phyloP scores from a whole-genome alignment of 2,888 invertebrate species.

The Meta bourneti region DNA sequence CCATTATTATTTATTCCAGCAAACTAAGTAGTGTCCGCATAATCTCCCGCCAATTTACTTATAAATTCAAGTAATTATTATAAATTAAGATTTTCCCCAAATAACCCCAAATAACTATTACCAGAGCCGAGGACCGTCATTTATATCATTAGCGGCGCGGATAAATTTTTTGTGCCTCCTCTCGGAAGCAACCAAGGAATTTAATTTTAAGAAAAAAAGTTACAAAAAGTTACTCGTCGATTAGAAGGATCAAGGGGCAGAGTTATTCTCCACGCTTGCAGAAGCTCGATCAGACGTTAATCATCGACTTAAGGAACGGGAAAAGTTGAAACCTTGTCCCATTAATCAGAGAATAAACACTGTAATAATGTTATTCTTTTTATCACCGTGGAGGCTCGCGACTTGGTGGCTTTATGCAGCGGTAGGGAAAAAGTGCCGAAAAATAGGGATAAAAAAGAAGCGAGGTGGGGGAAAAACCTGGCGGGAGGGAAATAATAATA shows the following conservation, averaged over 20 bases:
- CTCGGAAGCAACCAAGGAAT: background rate
- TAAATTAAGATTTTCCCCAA: background rate
- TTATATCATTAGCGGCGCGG: background rate
- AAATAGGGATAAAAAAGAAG: constrained; percentile 7
- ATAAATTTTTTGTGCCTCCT: background rate
- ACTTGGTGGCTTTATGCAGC: constrained; percentile 23
- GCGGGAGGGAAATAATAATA: background rate
- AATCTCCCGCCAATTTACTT: background rate
- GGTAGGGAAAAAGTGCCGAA: background rate
- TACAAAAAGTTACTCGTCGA: background rate
- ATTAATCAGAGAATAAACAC: constrained; percentile 66
- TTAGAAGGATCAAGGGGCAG: constrained; percentile 1
- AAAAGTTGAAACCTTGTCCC: constrained; percentile 53
- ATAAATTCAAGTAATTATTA: background rate
- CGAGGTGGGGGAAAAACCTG: background rate
- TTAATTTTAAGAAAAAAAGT: constrained; percentile 13
- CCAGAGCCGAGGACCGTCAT: background rate
- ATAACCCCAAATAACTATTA: background rate
- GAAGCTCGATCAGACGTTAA: constrained; percentile 53
- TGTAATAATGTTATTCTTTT: constrained; percentile 67
- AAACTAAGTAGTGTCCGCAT: background rate
- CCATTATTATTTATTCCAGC: background rate
- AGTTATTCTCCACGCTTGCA: constrained; percentile 2
- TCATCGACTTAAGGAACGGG: constrained; percentile 36
- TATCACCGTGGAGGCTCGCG: constrained; percentile 2